A percentile compares a stretch with the other conserved stretches of the same genome.
Evolutionary conservation across 2,888 invertebrate genomes (phyloP).

Genomic region (Gasteruption jaculator): DNA sequence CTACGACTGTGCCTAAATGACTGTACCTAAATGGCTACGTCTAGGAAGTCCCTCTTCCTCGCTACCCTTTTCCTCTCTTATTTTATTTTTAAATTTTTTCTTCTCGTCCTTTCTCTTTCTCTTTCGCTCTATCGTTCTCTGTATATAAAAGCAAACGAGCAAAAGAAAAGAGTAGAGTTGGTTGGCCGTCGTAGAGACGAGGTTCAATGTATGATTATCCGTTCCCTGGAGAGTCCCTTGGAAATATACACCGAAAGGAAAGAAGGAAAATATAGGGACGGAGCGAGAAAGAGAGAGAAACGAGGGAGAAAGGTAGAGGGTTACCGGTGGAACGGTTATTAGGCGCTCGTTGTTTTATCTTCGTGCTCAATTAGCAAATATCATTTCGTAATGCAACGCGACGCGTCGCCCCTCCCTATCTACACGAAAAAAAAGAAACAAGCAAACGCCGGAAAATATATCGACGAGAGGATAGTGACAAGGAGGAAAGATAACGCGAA

Average conservation of each 20-base stretch:
- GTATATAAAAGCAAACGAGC: constrained; percentile 21
- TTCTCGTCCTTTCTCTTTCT: constrained; percentile 10
- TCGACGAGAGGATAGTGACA: constrained; percentile 1
- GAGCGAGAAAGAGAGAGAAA: background rate
- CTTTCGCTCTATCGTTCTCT: too few relatives aligned
- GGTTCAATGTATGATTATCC: constrained; percentile 43
- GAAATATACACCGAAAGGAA: constrained; percentile 1
- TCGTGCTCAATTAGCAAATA: constrained; percentile 51
- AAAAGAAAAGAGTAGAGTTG: constrained; percentile 28
- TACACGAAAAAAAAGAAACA: constrained; percentile 21
- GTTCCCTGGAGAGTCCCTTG: constrained; percentile 33
- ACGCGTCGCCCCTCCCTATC: constrained; percentile 37
- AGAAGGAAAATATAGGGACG: constrained; percentile 10
- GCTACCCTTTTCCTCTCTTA: constrained; percentile 13
- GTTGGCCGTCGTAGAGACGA: constrained; percentile 17
- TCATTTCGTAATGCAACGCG: constrained; percentile 50
- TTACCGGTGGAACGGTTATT: constrained; percentile 41
- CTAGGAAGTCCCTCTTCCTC: constrained; percentile 14
- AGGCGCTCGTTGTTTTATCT: constrained; percentile 48
- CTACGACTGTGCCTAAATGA: constrained; percentile 14
- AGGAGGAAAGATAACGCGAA: background rate
- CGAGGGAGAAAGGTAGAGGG: constrained; percentile 12
- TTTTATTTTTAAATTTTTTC: constrained; percentile 9
- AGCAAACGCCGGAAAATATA: background rate
- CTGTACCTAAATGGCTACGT: constrained; percentile 10